Conservation (phyloP, 2,113 vertebrate genomes). For the Pipra filicauda region DNA sequence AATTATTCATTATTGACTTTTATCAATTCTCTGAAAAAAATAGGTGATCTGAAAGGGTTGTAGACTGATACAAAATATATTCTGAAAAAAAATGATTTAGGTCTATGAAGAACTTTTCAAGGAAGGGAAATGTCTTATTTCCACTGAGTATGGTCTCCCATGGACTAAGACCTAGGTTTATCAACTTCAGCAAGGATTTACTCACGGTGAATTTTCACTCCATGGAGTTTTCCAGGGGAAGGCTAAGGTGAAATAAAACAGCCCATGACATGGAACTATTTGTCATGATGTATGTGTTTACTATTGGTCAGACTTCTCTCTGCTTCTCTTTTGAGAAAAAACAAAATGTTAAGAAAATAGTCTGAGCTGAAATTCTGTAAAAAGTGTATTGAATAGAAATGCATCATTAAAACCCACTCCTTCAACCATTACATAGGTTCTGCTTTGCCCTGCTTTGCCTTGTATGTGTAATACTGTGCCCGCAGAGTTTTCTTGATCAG, state of each 20-base stretch:
- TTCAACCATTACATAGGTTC: background rate
- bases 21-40: background rate
- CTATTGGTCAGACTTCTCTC: background rate
- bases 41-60: background rate
- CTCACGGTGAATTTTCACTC: background rate
- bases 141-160: background rate
- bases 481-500: background rate
- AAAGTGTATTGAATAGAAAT: background rate
- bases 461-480: background rate
- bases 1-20: background rate
- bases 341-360: background rate
- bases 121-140: background rate
- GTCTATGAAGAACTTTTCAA: background rate
- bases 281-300: background rate
- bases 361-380: background rate
- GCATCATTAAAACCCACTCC: background rate
- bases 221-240: background rate
- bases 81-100: accelerated
- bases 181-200: background rate
- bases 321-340: background rate
- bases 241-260: background rate
- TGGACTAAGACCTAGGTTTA: background rate
- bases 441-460: background rate
- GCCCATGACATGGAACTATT: background rate
- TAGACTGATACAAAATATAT: background rate